Evolutionary conservation across 2,797 vertebrate genomes (phyloP).

Genomic region (Crocidura indochinensis): DNA sequence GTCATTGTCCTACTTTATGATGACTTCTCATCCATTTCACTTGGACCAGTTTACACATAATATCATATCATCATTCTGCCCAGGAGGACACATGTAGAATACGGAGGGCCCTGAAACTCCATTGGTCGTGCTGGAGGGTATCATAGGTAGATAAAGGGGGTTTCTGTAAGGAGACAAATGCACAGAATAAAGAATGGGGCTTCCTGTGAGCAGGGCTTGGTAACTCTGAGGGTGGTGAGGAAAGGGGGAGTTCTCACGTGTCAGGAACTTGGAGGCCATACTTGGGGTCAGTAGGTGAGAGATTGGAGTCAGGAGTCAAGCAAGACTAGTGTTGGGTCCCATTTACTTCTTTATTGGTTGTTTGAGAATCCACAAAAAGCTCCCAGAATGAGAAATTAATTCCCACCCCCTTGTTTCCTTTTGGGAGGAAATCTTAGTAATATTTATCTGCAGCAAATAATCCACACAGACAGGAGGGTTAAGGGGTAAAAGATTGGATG

Average conservation of each 20-base stretch:
- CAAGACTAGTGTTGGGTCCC: neutral
- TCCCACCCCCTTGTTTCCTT: too few species aligned
- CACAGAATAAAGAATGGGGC: too few species aligned
- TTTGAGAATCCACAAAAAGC: too few species aligned
- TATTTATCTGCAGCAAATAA: too few species aligned
- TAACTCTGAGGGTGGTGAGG: accelerated
- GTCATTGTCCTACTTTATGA: neutral
- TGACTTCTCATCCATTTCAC: neutral
- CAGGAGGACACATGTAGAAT: neutral
- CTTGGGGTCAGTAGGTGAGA: accelerated
- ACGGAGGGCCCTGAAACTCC: neutral
- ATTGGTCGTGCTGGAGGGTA: neutral
- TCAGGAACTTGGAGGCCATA: neutral
- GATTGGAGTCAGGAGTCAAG: neutral
- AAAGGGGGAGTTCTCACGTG: accelerated
- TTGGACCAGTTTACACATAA: neutral
- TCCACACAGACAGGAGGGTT: too few species aligned
- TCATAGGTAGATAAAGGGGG: neutral
- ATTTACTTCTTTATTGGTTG: too few species aligned
- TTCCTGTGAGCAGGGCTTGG: too few species aligned
- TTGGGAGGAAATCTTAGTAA: too few species aligned
- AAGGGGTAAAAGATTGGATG: too few species aligned
- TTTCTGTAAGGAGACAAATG: neutral
- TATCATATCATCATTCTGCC: too few species aligned
- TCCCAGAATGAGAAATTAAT: too few species aligned